Conservation (phyloP, 2,888 invertebrate species). For the Tridacna gigas region DNA sequence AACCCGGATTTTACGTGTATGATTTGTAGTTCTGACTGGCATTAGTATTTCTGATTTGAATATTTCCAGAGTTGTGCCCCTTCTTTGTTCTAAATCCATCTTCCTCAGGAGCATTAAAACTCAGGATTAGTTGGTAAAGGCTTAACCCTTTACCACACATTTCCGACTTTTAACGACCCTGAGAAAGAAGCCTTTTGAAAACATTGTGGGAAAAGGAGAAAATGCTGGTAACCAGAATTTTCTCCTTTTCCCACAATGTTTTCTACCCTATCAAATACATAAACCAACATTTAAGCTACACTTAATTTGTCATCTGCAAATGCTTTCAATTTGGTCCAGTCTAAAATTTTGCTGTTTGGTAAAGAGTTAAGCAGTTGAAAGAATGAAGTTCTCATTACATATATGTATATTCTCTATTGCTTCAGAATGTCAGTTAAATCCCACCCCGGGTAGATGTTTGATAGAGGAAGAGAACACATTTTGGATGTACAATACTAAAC, state of each 20-base stretch:
- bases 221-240: neutral
- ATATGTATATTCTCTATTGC: neutral
- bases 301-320: neutral
- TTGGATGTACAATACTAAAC: slow-evolving; percentile 57
- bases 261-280: neutral
- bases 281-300: neutral
- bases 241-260: neutral
- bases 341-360: neutral
- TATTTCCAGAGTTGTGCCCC: too few species aligned
- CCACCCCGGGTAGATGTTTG: slow-evolving; percentile 59
- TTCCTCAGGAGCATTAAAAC: too few species aligned
- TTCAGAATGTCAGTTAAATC: slow-evolving; percentile 57
- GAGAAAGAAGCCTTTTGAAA: neutral
- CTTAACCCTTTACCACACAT: neutral
- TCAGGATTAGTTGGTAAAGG: too few species aligned
- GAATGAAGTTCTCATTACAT: neutral
- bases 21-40: too few species aligned
- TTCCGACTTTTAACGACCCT: neutral
- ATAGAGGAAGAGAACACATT: slow-evolving; percentile 40
- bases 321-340: neutral
- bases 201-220: neutral
- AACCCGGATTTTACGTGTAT: too few species aligned
- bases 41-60: too few species aligned
- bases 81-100: too few species aligned
- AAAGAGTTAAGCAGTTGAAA: neutral